These are phyloP conservation scores for Mythimna impura DNA, from an alignment of 2,888 invertebrate species.

Conservation along the genomic window DNA sequence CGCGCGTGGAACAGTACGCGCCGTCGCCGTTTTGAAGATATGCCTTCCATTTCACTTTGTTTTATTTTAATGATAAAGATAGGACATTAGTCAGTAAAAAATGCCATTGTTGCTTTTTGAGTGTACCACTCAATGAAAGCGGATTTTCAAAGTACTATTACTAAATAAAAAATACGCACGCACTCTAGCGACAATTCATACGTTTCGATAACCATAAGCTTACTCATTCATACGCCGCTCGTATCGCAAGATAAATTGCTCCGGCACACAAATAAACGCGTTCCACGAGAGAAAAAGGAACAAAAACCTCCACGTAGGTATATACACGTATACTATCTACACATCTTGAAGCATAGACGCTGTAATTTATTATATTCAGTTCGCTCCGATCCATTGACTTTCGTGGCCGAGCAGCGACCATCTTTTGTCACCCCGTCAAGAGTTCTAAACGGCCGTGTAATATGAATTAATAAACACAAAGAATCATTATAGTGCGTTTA, in stretches of 20 bases:
- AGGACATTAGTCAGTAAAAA: background rate
- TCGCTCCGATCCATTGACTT: conserved; percentile 87
- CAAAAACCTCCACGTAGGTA: conserved; percentile 78
- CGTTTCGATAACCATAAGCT: conserved; percentile 81
- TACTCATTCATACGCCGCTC: conserved; percentile 85
- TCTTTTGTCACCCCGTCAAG: conserved; percentile 87
- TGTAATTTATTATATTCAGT: conserved; percentile 89
- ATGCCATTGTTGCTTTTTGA: conserved; percentile 11
- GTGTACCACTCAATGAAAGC: conserved; percentile 54
- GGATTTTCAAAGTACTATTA: conserved; percentile 48
- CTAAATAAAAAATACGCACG: conserved; percentile 65
- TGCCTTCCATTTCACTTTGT: background rate
- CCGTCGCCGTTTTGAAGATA: background rate
- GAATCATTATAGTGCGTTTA: conserved; percentile 87
- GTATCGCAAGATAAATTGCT: conserved; percentile 88
- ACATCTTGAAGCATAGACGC: conserved; percentile 81
- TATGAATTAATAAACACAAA: conserved; percentile 90
- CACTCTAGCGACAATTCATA: conserved; percentile 74
- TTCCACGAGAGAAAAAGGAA: conserved; percentile 79
- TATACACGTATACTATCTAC: conserved; percentile 71
- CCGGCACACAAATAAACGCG: conserved; percentile 86
- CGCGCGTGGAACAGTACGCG: too few species aligned
- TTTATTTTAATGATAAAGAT: too few species aligned
- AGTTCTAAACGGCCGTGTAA: conserved; percentile 88
- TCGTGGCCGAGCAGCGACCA: conserved; percentile 83